Evolutionary conservation across 2,888 invertebrate genomes (phyloP).

Genomic region (Eristalinus sepulchralis): DNA sequence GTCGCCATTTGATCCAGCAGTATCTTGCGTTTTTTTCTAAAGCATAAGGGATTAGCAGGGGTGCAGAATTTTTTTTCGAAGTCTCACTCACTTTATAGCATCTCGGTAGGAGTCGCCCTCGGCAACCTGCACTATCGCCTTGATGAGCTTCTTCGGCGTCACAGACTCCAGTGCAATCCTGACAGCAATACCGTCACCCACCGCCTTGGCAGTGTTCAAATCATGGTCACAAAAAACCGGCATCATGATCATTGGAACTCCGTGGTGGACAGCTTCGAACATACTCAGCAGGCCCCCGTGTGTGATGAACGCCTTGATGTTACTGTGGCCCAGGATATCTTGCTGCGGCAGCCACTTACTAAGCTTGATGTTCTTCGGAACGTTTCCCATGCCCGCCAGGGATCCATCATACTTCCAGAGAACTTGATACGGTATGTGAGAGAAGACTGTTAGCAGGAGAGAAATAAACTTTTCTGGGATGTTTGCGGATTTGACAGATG

Average conservation of each 20-base stretch:
- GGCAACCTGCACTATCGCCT: conserved; percentile 86
- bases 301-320: conserved; percentile 88
- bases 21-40: neutral
- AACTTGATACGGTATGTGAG: conserved; percentile 87
- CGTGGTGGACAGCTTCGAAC: conserved; percentile 90
- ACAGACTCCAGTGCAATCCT: conserved; percentile 85
- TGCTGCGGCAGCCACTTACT: conserved; percentile 79
- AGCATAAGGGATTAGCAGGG: neutral
- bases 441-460: conserved; percentile 86
- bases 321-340: conserved; percentile 84
- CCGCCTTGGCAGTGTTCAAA: conserved; percentile 89
- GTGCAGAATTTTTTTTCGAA: too few species aligned
- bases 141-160: conserved; percentile 84
- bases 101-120: conserved; percentile 85
- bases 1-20: neutral
- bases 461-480: conserved; percentile 87
- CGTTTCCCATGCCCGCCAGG: conserved; percentile 84
- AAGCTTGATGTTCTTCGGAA: conserved; percentile 86
- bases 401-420: conserved; percentile 89
- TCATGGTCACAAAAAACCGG: conserved; percentile 91
- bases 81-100: conserved; percentile 82
- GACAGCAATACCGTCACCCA: conserved; percentile 87
- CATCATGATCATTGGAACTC: conserved; percentile 87
- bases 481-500: conserved; percentile 87
- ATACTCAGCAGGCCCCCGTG: conserved; percentile 89